Conservation (phyloP, 64 coral and sea anemone genomes). For the Dendronephthya gigantea region DNA sequence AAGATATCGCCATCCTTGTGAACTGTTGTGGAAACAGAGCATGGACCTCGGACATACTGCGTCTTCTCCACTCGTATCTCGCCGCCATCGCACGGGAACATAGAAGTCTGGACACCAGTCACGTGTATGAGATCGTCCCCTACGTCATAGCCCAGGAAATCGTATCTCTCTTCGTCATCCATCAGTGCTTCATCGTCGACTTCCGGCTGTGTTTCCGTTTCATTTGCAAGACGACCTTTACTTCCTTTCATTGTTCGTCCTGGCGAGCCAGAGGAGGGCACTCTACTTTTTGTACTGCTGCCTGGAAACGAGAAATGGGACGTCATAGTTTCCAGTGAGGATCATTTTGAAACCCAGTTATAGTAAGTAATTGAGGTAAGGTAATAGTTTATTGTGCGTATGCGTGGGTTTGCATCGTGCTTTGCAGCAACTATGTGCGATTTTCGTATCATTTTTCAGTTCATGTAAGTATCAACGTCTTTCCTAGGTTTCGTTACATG, state of each 20-base stretch:
- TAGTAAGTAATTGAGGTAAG: no score
- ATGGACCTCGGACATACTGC: constrained; percentile 59
- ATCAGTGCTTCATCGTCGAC: background rate
- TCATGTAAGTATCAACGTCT: no score
- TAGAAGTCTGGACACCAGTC: constrained; percentile 62
- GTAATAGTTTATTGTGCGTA: no score
- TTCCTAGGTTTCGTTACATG: no score
- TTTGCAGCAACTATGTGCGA: no score
- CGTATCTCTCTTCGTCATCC: constrained; percentile 25
- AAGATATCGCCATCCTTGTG: constrained; percentile 79
- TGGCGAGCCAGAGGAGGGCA: background rate
- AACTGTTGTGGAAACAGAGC: constrained; percentile 53
- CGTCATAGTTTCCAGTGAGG: no score
- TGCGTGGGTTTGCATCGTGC: no score
- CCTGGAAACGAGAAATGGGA: background rate
- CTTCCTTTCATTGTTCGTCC: background rate
- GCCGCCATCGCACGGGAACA: constrained; percentile 87
- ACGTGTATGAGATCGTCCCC: constrained; percentile 85
- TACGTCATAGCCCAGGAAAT: constrained; percentile 91
- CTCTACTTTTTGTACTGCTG: background rate
- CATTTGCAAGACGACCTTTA: background rate
- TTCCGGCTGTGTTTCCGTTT: background rate
- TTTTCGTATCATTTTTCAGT: no score
- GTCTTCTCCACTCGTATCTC: constrained; percentile 69
- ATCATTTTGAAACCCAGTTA: no score